phyloP scores from a whole-genome alignment of 1,140 invertebrate genomes.

The Branchinecta lynchi region DNA sequence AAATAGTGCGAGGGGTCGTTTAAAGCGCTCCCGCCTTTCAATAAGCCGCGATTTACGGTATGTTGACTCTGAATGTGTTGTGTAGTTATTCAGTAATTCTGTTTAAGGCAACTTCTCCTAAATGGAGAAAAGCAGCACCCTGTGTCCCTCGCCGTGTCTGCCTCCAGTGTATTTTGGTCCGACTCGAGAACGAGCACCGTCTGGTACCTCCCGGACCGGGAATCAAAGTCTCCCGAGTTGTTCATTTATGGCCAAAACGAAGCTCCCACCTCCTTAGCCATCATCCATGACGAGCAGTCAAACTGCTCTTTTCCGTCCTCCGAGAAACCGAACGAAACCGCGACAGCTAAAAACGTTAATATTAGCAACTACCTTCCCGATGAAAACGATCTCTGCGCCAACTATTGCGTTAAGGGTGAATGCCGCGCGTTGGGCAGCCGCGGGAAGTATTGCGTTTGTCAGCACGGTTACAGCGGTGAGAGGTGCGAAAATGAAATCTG shows the following conservation, averaged over 20 bases:
- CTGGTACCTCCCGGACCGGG: neutral
- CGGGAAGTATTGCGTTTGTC: neutral
- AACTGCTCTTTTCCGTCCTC: neutral
- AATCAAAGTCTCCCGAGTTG: neutral
- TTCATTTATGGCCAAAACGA: neutral
- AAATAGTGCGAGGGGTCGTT: no score
- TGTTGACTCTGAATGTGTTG: no score
- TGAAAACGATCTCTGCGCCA: neutral
- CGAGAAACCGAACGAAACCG: neutral
- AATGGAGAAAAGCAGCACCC: neutral
- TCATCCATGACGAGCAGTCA: neutral
- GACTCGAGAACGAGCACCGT: neutral
- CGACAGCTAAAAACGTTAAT: no score
- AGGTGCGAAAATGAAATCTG: neutral
- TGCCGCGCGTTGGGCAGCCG: neutral
- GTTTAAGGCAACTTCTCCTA: neutral
- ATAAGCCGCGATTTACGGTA: no score
- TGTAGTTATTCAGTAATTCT: no score
- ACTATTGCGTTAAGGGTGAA: neutral
- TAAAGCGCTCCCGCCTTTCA: no score
- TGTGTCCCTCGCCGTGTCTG: neutral
- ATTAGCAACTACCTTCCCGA: no score
- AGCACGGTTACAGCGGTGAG: neutral
- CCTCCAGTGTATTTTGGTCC: neutral
- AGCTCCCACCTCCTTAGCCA: neutral